These are phyloP conservation scores for Drosophila mojavensis DNA, from an alignment of 1,140 invertebrate species.

Conservation along the genomic window DNA sequence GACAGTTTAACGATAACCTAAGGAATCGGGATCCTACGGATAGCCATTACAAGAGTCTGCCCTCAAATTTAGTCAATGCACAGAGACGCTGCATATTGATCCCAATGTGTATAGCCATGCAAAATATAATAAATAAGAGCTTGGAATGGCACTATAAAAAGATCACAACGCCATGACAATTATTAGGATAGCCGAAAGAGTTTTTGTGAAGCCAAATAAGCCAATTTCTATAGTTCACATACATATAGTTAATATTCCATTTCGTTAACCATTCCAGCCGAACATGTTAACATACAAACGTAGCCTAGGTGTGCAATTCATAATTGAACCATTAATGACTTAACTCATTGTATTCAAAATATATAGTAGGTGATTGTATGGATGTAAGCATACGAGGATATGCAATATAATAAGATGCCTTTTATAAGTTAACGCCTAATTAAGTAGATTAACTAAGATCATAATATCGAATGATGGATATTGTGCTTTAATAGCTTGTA, in stretches of 20 bases:
- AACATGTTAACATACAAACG: constrained; percentile 14
- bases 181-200: constrained; percentile 22
- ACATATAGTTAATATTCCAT: constrained; percentile 22
- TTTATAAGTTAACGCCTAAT: constrained; percentile 15
- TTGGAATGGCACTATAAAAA: constrained; percentile 57
- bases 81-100: constrained; percentile 35
- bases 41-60: background rate
- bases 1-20: background rate
- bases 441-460: constrained; percentile 1
- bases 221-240: constrained; percentile 40
- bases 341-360: constrained; percentile 24
- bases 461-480: background rate
- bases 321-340: constrained; percentile 4
- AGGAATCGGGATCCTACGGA: background rate
- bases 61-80: constrained; percentile 10
- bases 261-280: constrained; percentile 44
- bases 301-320: constrained; percentile 10
- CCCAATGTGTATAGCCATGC: constrained; percentile 51
- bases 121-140: constrained; percentile 52
- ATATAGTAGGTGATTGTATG: constrained; percentile 27
- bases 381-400: constrained; percentile 12
- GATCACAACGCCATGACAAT: constrained; percentile 57
- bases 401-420: constrained; percentile 10
- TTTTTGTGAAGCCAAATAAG: constrained; percentile 49
- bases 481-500: constrained; percentile 34